Conservation (phyloP, 2,888 invertebrate genomes). For the Spisula solida region DNA sequence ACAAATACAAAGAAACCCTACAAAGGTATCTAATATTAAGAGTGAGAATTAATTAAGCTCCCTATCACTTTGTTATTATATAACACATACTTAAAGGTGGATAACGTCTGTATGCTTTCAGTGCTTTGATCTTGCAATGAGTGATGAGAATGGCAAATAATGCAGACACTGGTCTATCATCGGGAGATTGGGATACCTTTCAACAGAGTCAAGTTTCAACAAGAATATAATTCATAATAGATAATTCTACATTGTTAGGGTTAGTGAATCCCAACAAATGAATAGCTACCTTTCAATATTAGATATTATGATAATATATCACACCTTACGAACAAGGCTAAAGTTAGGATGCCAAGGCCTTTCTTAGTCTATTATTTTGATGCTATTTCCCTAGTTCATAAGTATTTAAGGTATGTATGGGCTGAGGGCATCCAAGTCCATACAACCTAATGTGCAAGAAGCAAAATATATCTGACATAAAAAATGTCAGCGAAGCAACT, state of each 20-base stretch:
- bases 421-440: too few species aligned
- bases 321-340: too few species aligned
- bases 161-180: background rate
- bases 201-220: background rate
- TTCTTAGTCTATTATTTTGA: too few species aligned
- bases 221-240: background rate
- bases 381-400: too few species aligned
- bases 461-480: too few species aligned
- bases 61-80: background rate
- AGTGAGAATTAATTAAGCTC: background rate
- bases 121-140: slow-evolving; percentile 4
- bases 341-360: too few species aligned
- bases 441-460: too few species aligned
- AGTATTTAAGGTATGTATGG: too few species aligned
- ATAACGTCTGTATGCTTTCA: background rate
- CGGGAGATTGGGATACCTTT: background rate
- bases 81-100: background rate
- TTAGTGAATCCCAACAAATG: too few species aligned
- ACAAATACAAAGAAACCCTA: slow-evolving; percentile 7
- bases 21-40: background rate
- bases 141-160: background rate
- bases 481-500: too few species aligned
- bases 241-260: background rate
- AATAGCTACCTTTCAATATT: too few species aligned
- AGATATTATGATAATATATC: too few species aligned